Evolutionary conservation across 2,888 invertebrate genomes (phyloP).

Genomic region (Lacanobia oleracea): DNA sequence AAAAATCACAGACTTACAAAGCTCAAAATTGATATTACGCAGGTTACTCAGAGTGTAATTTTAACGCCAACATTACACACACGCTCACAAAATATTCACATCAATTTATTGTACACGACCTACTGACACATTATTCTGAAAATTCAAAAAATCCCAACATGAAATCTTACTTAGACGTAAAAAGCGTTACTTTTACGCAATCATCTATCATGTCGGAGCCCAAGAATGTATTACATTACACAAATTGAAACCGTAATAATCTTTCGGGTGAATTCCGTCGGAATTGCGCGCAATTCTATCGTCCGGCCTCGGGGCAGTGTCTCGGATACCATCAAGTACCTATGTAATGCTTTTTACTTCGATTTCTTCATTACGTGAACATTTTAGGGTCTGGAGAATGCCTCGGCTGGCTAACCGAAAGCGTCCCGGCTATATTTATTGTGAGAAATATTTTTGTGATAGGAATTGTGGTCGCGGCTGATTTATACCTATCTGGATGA

Average conservation of each 20-base stretch:
- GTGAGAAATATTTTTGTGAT: conserved; percentile 55
- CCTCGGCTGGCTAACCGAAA: conserved; percentile 42
- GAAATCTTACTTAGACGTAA: conserved; percentile 54
- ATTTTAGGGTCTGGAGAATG: conserved; percentile 50
- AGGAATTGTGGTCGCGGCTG: conserved; percentile 39
- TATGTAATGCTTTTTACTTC: conserved; percentile 56
- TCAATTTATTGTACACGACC: conserved; percentile 40
- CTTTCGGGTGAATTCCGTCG: conserved; percentile 53
- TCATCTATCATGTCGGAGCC: conserved; percentile 61
- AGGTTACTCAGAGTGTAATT: conserved; percentile 21
- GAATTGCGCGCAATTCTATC: conserved; percentile 52
- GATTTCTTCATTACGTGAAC: conserved; percentile 62
- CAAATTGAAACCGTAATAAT: conserved; percentile 67
- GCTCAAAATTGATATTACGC: conserved; percentile 33
- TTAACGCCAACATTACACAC: conserved; percentile 10
- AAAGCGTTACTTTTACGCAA: conserved; percentile 56
- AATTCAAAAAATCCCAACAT: conserved; percentile 51
- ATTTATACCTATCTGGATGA: conserved; percentile 59
- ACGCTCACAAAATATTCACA: conserved; percentile 18
- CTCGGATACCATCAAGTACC: conserved; percentile 61
- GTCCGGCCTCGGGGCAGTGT: conserved; percentile 51
- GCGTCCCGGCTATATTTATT: conserved; percentile 51
- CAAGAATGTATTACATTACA: conserved; percentile 63
- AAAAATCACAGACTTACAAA: conserved; percentile 18
- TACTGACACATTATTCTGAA: conserved; percentile 17